Conservation (phyloP, 2,113 vertebrate species). For the Nestor notabilis region DNA sequence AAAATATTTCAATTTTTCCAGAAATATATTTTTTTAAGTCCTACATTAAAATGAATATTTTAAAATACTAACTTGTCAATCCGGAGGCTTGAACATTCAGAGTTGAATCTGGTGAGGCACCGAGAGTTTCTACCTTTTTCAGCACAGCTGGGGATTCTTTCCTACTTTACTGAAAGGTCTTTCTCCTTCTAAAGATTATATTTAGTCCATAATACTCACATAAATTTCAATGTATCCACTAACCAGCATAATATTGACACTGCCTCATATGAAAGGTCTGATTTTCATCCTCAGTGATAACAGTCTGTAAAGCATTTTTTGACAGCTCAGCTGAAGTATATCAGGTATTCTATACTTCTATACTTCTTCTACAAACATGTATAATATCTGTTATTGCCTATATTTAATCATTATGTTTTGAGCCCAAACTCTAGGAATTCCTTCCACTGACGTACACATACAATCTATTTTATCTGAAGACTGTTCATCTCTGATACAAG, state of each 20-base stretch:
- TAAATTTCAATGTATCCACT: background rate
- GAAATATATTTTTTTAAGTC: background rate
- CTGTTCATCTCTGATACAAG: background rate
- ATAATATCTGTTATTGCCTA: background rate
- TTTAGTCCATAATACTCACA: background rate
- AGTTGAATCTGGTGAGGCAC: background rate
- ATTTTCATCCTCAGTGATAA: background rate
- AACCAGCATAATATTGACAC: background rate
- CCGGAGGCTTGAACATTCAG: background rate
- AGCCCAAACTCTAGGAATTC: background rate
- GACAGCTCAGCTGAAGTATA: background rate
- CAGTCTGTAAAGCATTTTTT: background rate
- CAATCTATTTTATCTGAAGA: background rate
- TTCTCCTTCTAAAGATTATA: background rate
- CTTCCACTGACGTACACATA: background rate
- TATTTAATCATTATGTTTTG: background rate
- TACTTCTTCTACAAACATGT: background rate
- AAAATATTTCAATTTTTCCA: background rate
- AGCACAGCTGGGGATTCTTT: background rate
- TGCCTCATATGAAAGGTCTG: background rate
- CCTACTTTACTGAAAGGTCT: background rate
- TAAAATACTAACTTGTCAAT: background rate
- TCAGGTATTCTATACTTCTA: background rate
- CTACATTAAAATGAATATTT: background rate
- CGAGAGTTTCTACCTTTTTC: background rate